phyloP scores from a whole-genome alignment of 2,888 invertebrate species.

The Drosophila melanosoma region DNA sequence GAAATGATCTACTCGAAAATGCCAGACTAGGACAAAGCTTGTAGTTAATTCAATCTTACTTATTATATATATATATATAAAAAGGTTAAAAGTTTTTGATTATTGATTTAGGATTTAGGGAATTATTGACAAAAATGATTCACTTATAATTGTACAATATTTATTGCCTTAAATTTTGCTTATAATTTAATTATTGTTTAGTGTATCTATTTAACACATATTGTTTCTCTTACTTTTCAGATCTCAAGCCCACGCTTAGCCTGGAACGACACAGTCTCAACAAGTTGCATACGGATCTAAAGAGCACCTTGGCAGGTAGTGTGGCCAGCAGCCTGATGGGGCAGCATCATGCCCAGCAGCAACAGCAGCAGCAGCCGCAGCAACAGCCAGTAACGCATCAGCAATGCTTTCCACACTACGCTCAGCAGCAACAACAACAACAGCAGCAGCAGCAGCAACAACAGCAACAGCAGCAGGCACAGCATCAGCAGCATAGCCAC shows the following conservation, averaged over 20 bases:
- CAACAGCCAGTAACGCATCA: conserved; percentile 63
- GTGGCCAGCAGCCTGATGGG: conserved; percentile 59
- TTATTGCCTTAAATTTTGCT: not conserved
- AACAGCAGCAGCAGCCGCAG: conserved; percentile 62
- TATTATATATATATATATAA: too few species aligned
- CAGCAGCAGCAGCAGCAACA: conserved; percentile 62
- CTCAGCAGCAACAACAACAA: conserved; percentile 52
- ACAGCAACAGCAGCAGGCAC: conserved; percentile 55
- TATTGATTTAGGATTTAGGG: too few species aligned
- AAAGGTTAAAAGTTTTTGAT: too few species aligned
- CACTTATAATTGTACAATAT: not conserved
- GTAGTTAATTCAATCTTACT: too few species aligned
- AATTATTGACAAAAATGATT: not conserved
- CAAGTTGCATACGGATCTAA: conserved; percentile 79
- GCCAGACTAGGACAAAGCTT: too few species aligned
- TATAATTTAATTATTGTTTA: not conserved
- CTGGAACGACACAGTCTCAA: conserved; percentile 79
- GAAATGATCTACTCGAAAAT: not conserved
- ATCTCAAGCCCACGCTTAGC: conserved; percentile 84
- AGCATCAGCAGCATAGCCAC: conserved; percentile 44
- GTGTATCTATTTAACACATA: not conserved
- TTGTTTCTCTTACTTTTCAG: conserved; percentile 48
- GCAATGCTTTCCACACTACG: conserved; percentile 62
- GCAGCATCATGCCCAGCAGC: conserved; percentile 67
- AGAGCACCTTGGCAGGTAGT: conserved; percentile 57